phyloP scores from a whole-genome alignment of 2,888 invertebrate species.

The Athripsodes cinereus region DNA sequence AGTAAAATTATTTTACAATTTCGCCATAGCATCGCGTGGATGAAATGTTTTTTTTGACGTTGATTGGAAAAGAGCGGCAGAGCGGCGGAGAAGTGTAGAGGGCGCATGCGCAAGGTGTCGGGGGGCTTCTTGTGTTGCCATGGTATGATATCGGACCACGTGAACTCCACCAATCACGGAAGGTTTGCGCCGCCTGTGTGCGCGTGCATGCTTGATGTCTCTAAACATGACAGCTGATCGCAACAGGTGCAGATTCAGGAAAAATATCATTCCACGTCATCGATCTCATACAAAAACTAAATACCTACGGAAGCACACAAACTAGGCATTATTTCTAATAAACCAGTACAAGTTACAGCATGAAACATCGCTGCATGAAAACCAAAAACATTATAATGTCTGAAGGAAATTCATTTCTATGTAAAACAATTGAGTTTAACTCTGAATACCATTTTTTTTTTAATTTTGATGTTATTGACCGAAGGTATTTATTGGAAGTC shows the following conservation, averaged over 20 bases:
- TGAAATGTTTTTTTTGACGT: constrained; percentile 1
- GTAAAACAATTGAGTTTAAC: too few relatives aligned
- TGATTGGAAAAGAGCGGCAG: background rate
- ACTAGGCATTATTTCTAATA: too few relatives aligned
- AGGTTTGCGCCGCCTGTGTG: constrained; percentile 34
- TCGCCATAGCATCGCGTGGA: background rate
- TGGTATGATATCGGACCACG: constrained; percentile 75
- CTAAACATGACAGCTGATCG: constrained; percentile 14
- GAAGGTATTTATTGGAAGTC: too few relatives aligned
- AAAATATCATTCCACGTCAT: too few relatives aligned
- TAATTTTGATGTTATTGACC: too few relatives aligned
- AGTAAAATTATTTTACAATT: background rate
- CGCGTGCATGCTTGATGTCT: constrained; percentile 27
- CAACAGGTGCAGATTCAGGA: background rate
- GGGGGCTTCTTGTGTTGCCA: constrained; percentile 42
- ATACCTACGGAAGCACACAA: too few relatives aligned
- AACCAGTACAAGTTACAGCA: too few relatives aligned
- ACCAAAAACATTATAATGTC: too few relatives aligned
- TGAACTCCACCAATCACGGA: constrained; percentile 58
- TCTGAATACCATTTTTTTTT: too few relatives aligned
- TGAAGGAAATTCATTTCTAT: too few relatives aligned
- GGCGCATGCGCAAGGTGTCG: constrained; percentile 28
- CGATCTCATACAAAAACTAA: too few relatives aligned
- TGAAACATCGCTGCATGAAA: too few relatives aligned
- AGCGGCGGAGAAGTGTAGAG: constrained; percentile 30